phyloP scores from a whole-genome alignment of 2,888 invertebrate species.

The Clitarchus hookeri region DNA sequence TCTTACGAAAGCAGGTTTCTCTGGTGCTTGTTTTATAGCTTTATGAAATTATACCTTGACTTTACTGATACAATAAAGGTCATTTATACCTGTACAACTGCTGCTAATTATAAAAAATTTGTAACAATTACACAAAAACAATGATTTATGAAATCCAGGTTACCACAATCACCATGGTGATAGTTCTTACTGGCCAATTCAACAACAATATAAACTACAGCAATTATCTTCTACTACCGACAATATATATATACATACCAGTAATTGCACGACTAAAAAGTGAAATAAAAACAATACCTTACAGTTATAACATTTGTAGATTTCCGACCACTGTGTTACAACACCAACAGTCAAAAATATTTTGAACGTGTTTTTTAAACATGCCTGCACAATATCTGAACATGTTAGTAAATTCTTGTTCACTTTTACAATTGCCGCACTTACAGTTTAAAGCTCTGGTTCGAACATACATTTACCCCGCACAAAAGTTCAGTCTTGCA shows the following conservation, averaged over 20 bases:
- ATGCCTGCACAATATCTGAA: background rate
- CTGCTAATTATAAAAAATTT: background rate
- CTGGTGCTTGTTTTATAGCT: background rate
- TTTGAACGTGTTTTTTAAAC: background rate
- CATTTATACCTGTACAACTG: background rate
- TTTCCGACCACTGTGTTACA: background rate
- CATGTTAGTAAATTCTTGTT: background rate
- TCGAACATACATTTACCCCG: background rate
- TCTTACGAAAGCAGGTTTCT: background rate
- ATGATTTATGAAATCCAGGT: background rate
- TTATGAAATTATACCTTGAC: background rate
- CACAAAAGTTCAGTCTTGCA: background rate
- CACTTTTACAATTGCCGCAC: constrained; percentile 3
- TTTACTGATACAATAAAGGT: background rate
- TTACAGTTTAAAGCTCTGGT: constrained; percentile 9
- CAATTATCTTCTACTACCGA: background rate
- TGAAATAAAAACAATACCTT: constrained; percentile 14
- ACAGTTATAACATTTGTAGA: background rate
- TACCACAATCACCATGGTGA: background rate
- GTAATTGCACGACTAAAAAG: background rate
- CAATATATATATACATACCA: background rate
- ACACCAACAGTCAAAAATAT: background rate
- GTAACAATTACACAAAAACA: background rate
- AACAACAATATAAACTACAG: background rate
- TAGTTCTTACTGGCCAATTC: background rate